These are phyloP conservation scores for Agonopterix arenella DNA, from an alignment of 2,888 invertebrate genomes.

Conservation along the genomic window DNA sequence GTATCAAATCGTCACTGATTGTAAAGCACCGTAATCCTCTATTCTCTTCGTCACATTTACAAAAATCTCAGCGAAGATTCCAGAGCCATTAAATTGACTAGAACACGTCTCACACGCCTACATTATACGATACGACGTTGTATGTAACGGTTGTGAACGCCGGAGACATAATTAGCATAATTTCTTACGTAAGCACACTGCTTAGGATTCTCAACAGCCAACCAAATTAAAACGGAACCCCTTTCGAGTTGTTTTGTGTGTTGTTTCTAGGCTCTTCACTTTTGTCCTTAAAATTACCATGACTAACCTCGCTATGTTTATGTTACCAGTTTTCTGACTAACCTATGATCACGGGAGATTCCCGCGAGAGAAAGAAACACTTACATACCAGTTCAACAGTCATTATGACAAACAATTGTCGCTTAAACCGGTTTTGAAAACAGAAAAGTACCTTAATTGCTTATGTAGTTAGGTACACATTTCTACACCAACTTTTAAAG, in stretches of 20 bases:
- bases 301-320: too few species aligned
- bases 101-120: not conserved
- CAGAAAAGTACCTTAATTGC: too few species aligned
- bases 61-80: not conserved
- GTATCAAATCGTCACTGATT: too few species aligned
- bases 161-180: constrained; percentile 8
- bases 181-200: constrained; percentile 6
- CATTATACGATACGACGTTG: not conserved
- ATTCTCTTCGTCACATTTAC: not conserved
- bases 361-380: too few species aligned
- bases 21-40: too few species aligned
- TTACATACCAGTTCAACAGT: too few species aligned
- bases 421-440: too few species aligned
- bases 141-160: constrained; percentile 8
- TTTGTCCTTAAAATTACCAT: not conserved
- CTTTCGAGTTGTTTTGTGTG: not conserved
- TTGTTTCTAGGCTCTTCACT: not conserved
- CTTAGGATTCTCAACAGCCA: constrained; percentile 3
- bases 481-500: too few species aligned
- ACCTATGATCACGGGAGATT: too few species aligned
- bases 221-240: constrained; percentile 9
- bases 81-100: not conserved
- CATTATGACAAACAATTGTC: too few species aligned
- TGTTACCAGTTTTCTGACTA: too few species aligned
- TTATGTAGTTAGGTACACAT: too few species aligned